phyloP scores from a whole-genome alignment of 2,113 vertebrate species.

The Mixornis gularis region DNA sequence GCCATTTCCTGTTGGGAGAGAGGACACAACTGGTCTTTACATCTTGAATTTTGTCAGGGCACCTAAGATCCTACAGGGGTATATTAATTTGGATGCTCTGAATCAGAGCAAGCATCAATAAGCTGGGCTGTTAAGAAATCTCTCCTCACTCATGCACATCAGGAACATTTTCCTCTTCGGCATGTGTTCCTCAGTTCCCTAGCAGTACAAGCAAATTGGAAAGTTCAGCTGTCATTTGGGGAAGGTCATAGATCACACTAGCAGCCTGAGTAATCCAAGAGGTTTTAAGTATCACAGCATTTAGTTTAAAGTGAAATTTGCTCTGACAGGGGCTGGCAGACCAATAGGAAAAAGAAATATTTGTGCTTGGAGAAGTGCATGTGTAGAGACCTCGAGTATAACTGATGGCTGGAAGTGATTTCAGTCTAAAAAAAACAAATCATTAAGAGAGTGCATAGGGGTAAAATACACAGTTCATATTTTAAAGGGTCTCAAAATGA shows the following conservation, averaged over 20 bases:
- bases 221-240: conserved; percentile 78
- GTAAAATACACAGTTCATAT: conserved; percentile 94
- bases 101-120: conserved; percentile 12
- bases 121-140: conserved; percentile 42
- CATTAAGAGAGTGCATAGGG: conserved; percentile 87
- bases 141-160: conserved; percentile 65
- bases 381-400: conserved; percentile 73
- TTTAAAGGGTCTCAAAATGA: conserved; percentile 80
- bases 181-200: conserved; percentile 67
- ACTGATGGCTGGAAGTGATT: conserved; percentile 95
- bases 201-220: conserved; percentile 70
- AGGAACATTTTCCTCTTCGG: conserved; percentile 60
- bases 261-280: conserved; percentile 77
- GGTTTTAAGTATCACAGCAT: conserved; percentile 79
- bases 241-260: conserved; percentile 78
- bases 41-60: not conserved
- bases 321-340: conserved; percentile 86
- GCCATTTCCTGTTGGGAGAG: not conserved
- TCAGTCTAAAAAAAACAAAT: conserved; percentile 92
- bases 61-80: not conserved
- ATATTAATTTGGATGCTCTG: not conserved
- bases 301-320: conserved; percentile 84
- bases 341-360: conserved; percentile 89
- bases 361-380: conserved; percentile 78
- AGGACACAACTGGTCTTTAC: not conserved